A percentile compares a stretch with the other conserved stretches of the same genome.
Evolutionary conservation across 2,113 vertebrate species (phyloP).

Genomic region (Platichthys stellatus): DNA sequence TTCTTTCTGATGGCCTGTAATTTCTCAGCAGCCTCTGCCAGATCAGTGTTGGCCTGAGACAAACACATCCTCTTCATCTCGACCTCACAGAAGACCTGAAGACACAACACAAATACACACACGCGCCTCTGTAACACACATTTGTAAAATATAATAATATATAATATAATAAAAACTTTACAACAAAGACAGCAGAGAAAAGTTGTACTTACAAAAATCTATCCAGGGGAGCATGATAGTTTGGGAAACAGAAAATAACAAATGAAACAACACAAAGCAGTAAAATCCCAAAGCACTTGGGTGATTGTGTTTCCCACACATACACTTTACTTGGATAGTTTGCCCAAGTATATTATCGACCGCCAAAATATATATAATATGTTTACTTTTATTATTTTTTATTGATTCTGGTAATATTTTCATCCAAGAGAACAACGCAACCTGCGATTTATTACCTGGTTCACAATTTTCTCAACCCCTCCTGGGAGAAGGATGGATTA

Average conservation of each 20-base stretch:
- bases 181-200: background rate
- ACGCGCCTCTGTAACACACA: background rate
- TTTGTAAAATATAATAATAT: background rate
- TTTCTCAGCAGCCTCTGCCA: constrained; percentile 82
- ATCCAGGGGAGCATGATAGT: constrained; percentile 76
- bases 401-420: background rate
- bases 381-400: background rate
- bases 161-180: background rate
- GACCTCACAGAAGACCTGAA: constrained; percentile 79
- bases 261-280: constrained; percentile 23
- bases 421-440: background rate
- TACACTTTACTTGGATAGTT: background rate
- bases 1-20: constrained; percentile 80
- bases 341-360: background rate
- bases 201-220: constrained; percentile 87
- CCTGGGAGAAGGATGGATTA: too few species aligned
- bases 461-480: background rate
- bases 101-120: constrained; percentile 8
- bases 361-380: background rate
- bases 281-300: background rate
- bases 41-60: constrained; percentile 80
- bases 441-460: background rate
- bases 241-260: constrained; percentile 57
- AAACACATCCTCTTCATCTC: constrained; percentile 83
- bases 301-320: background rate